Base-by-base conservation (phyloP, 2,113 vertebrate species). In the Steatornis caripensis region DNA sequence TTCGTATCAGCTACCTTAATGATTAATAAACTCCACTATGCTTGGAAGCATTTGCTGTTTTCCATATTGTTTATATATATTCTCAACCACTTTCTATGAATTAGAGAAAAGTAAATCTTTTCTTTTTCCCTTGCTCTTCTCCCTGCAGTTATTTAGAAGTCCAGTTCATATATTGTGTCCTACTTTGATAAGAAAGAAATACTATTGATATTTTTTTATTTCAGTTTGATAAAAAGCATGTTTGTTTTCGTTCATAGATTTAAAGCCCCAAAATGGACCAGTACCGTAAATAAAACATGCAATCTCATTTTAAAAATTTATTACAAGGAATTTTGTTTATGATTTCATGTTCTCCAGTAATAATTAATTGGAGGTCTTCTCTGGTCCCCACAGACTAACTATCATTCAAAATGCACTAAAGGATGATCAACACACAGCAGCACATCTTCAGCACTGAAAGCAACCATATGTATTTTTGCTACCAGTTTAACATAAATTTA, bases 311-410 rank as follows among this genome's bases (percentile, higher is more conserved):
- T 98, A 98, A 99, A 98, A 98, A 98, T 98, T 98, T 98, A 99
- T 99, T 98, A 98, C 96, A 98, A 98, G 98, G 98, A 98, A 98
- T 98, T 98, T 98, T 98, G 98, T 98, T 98, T 98, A 98, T 98
- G 97, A 98, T 98, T 98, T 98, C 96, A 98, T 98, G 98, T 98
- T 98, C 98, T 97, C 97, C 97, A 98, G 98, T 98, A 98, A 98
- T 99, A 98, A 98, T 98, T 98, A 98, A 99, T 98, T 98, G 97
- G 97, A 98, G 98, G 98, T 98, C 97, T 98, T 98, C 97, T 97
- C 83, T 96, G 93, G 93, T 98, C 98, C 97, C 98, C 45, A 87
- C 72, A 98, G 98, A 98, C 89, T 96, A 97, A 95, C 97, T 91
- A 98, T 98, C 98, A 98, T 98, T 98, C 97, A 97, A 97, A 97